Evolutionary conservation across 2,888 invertebrate genomes (phyloP), one percentile per base, ranked within the genome.

Genomic region (Julus scandinavius): DNA sequence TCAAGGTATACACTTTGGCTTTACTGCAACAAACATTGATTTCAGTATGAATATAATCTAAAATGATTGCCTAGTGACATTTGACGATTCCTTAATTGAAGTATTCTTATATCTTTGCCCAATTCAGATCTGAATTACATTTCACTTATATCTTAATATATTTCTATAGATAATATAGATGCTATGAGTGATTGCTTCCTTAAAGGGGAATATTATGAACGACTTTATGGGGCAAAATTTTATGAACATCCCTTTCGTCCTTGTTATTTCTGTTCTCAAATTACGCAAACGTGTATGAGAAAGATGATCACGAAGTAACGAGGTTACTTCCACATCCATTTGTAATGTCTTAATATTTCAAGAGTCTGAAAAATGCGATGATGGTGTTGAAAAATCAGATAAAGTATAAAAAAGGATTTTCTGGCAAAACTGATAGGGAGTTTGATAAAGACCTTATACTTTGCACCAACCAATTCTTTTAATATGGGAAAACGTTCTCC

Each of bases 381-480:
- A 29, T 29, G 29, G 6, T 80, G 29, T 20, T 80, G 4, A 54
- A 13, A 54, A 54, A 54, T 45, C 20, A 20, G 63, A 63, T 20
- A 63, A 45, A 45, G 6, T 45, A 54, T 7, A 80, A 38, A 80
- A 20, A 29, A 80, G 29, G 38, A 7, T 54, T 54, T 54, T 80
- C 13, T 2, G 38, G 11, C 13, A 29, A 80, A 7, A 54, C 29
- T 80, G 80, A 80, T 80, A n/a, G 63, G 7, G 80, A 80, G 29
- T 7, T 38, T 80, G 80, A 80, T 80, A 80, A 38, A 20, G 80
- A 80, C 80, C 80, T 80, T 38, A 80, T 13, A 80, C 80, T 80
- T 80, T 80, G 80, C 20, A 80, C 20, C 80, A 38, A n/a, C n/a
- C n/a, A 63, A 80, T 80, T 11, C 38, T 72, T 54, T 80, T 38